These are phyloP conservation scores for Papilio protenor DNA, from an alignment of 2,888 invertebrate genomes.

Conservation along the genomic window DNA sequence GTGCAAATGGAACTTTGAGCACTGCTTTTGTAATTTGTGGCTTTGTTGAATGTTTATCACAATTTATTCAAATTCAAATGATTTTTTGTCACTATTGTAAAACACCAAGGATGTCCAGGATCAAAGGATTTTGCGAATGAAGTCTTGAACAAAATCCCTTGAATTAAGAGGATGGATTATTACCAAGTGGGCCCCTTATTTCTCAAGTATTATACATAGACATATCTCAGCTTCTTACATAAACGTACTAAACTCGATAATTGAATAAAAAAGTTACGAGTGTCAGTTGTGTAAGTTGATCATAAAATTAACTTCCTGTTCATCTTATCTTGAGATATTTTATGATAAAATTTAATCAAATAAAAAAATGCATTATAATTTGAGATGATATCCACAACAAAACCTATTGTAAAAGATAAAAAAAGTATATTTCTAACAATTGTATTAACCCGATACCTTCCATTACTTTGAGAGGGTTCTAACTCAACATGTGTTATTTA, in stretches of 20 bases:
- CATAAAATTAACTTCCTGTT: background rate
- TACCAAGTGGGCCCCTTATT: background rate
- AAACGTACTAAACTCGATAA: no score
- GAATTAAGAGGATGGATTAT: background rate
- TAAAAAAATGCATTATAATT: background rate
- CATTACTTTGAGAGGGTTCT: constrained; percentile 23
- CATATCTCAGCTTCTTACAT: no score
- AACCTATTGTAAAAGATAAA: background rate
- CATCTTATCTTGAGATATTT: background rate
- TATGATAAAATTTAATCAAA: background rate
- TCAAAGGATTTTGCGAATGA: background rate
- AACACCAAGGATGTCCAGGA: background rate
- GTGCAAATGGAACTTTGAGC: constrained; percentile 35
- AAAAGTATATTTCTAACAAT: background rate
- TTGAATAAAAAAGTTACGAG: background rate
- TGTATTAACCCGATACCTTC: constrained; percentile 10
- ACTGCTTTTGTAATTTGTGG: background rate
- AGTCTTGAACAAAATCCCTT: background rate
- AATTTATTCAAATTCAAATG: background rate
- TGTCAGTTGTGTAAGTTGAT: background rate
- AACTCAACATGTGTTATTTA: constrained; percentile 25
- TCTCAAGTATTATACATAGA: background rate
- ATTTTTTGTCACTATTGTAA: background rate
- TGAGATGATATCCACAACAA: background rate
- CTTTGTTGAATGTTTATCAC: background rate